A percentile compares a stretch with the other conserved stretches of the same genome.
These are phyloP conservation scores for Heteromurus nitidus DNA, from an alignment of 2,888 invertebrate genomes.

Conservation along the genomic window DNA sequence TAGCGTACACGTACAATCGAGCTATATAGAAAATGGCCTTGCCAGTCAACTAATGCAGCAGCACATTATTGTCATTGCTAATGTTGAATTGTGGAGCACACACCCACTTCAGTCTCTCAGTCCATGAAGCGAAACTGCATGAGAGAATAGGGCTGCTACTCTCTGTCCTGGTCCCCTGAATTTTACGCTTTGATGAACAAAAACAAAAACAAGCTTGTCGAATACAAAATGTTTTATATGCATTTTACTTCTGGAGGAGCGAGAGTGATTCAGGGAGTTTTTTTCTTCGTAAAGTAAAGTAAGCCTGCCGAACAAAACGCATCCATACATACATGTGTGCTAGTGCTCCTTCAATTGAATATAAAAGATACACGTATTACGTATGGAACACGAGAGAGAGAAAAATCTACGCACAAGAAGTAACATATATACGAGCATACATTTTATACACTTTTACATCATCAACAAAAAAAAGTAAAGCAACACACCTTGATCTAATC, in stretches of 20 bases:
- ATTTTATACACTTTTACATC: no score
- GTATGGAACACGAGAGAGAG: no score
- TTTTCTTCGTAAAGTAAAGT: background rate
- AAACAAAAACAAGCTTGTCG: slow-evolving; percentile 48
- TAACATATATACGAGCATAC: no score
- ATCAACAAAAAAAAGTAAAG: slow-evolving; percentile 32
- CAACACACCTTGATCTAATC: slow-evolving; percentile 65
- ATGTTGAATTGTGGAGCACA: slow-evolving; percentile 6
- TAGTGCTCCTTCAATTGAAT: no score
- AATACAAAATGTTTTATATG: background rate
- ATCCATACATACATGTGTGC: background rate
- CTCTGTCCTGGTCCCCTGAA: slow-evolving; percentile 61
- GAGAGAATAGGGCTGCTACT: no score
- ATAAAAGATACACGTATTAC: no score
- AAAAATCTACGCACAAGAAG: no score
- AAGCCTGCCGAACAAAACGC: background rate
- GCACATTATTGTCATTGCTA: background rate
- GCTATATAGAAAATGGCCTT: slow-evolving; percentile 17
- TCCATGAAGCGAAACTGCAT: slow-evolving; percentile 33
- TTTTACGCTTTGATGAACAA: slow-evolving; percentile 53
- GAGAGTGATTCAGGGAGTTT: background rate
- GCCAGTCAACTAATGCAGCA: background rate
- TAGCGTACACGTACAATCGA: no score
- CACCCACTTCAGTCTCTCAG: slow-evolving; percentile 18
- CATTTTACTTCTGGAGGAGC: background rate